Conservation (phyloP, 2,113 vertebrate genomes). For the Rhegmatorhina hoffmannsi region DNA sequence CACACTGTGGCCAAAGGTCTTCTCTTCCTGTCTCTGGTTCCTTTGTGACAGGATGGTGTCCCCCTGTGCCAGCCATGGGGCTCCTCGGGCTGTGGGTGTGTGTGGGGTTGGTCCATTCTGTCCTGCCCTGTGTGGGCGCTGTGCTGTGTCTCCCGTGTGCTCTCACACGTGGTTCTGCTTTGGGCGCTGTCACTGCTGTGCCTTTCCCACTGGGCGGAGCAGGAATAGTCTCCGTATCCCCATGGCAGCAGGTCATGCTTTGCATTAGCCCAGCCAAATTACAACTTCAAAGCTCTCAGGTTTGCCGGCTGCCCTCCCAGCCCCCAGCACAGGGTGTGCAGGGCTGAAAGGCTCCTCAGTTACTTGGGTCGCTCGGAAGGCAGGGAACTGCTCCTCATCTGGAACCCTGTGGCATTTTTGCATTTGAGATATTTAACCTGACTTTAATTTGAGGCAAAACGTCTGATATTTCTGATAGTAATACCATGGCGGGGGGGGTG, state of each 20-base stretch:
- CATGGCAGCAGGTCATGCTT: constrained; percentile 37
- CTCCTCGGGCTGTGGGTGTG: accelerated
- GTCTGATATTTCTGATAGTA: constrained; percentile 78
- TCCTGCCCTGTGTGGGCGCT: background rate
- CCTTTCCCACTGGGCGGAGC: background rate
- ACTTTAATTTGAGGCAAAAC: constrained; percentile 78
- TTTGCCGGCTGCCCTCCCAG: background rate
- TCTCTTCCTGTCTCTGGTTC: accelerated
- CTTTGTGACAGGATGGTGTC: background rate
- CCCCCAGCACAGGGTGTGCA: background rate
- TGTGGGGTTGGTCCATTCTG: accelerated
- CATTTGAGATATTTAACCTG: constrained; percentile 75
- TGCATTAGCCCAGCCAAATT: constrained; percentile 59
- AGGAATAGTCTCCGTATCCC: background rate
- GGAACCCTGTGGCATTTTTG: constrained; percentile 72
- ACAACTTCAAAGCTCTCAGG: constrained; percentile 64
- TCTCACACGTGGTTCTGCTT: constrained; percentile 26
- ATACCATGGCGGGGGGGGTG: constrained; percentile 52
- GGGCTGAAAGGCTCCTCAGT: constrained; percentile 53
- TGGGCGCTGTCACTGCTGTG: background rate
- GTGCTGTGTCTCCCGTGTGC: background rate
- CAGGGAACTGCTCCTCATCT: constrained; percentile 70
- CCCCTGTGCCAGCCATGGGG: background rate
- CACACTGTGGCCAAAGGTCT: background rate
- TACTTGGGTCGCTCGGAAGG: background rate